Evolutionary conservation across 2,888 invertebrate species (phyloP).

Genomic region (Cephus rjabovi): DNA sequence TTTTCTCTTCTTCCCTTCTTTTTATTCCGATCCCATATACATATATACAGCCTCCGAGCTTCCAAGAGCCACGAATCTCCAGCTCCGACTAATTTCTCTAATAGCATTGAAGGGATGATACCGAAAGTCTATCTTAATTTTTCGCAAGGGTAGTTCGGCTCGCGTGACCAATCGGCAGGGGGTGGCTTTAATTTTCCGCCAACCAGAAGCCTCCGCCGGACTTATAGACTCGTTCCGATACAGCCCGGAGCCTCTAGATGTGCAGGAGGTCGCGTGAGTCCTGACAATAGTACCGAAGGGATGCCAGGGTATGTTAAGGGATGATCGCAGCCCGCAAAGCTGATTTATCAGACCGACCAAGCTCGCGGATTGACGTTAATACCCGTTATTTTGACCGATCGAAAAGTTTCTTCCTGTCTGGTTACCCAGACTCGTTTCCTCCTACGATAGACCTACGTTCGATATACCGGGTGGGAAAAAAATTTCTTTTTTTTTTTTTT

Average conservation of each 20-base stretch:
- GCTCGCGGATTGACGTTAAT: constrained; percentile 54
- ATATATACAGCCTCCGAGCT: background rate
- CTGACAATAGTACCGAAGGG: constrained; percentile 36
- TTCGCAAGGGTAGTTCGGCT: background rate
- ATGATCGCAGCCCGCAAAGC: constrained; percentile 48
- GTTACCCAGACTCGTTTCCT: constrained; percentile 8
- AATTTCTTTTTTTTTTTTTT: background rate
- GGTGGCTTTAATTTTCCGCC: background rate
- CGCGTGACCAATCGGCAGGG: constrained; percentile 1
- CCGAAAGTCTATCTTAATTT: background rate
- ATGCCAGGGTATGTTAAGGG: constrained; percentile 41
- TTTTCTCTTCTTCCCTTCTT: constrained; percentile 19
- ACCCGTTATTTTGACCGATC: constrained; percentile 49
- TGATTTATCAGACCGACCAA: constrained; percentile 54
- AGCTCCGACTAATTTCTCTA: background rate
- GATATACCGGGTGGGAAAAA: background rate
- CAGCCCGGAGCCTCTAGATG: background rate
- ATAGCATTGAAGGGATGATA: background rate
- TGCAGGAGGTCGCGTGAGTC: constrained; percentile 43
- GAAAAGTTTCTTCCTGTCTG: constrained; percentile 33
- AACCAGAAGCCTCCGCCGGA: background rate
- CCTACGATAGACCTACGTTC: background rate
- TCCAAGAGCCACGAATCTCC: background rate
- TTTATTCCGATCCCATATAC: constrained; percentile 13
- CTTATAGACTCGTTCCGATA: background rate